These are phyloP conservation scores for Flexamia atlantica DNA, from an alignment of 2,888 invertebrate species.

Conservation along the genomic window DNA sequence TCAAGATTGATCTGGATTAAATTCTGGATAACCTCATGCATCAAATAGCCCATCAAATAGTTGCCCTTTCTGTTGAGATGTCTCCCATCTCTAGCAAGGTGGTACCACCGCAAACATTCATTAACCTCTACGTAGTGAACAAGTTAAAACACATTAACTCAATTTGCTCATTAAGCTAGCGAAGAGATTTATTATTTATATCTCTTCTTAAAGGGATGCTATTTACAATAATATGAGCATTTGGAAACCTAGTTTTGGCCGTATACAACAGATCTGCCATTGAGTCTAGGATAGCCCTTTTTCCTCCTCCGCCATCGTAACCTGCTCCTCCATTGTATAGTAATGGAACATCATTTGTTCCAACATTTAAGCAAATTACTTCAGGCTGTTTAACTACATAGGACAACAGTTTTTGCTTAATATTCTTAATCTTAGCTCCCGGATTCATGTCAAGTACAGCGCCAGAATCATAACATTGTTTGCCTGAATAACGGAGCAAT, in stretches of 20 bases:
- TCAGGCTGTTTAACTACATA: neutral
- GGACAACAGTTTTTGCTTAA: neutral
- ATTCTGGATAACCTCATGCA: neutral
- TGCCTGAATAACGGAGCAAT: slow-evolving; percentile 7
- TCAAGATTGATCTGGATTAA: neutral
- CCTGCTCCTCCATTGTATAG: slow-evolving; percentile 4
- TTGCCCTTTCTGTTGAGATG: neutral
- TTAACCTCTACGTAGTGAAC: neutral
- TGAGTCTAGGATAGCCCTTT: neutral
- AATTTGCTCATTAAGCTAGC: neutral
- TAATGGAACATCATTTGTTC: slow-evolving; percentile 23
- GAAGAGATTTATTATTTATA: neutral
- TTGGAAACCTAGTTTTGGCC: slow-evolving; percentile 15
- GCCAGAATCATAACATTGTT: slow-evolving; percentile 13
- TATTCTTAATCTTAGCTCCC: neutral
- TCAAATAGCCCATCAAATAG: neutral
- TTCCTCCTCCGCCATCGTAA: slow-evolving; percentile 10
- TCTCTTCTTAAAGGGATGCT: neutral
- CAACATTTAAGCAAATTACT: slow-evolving; percentile 2
- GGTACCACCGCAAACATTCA: neutral
- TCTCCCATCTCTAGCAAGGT: slow-evolving; percentile 17
- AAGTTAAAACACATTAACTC: slow-evolving; percentile 26
- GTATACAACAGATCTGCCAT: slow-evolving; percentile 14
- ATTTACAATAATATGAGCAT: neutral
- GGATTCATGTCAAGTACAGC: slow-evolving; percentile 8